Conservation (phyloP, 2,888 invertebrate genomes). For the Shargacucullia verbasci region DNA sequence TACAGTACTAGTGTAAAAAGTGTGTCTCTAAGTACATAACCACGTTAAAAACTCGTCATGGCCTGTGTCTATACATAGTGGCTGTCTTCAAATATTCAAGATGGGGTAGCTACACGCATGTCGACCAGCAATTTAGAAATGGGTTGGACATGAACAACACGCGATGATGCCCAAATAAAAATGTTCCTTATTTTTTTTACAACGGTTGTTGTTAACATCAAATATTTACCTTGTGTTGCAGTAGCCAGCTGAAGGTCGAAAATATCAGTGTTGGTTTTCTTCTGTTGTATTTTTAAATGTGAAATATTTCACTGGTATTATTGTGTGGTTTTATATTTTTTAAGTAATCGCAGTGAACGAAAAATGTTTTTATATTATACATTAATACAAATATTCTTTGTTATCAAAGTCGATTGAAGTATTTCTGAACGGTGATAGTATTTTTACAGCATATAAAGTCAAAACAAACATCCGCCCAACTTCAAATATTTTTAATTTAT, state of each 20-base stretch:
- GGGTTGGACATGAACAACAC: constrained; percentile 73
- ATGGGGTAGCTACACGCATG: constrained; percentile 77
- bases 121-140: constrained; percentile 76
- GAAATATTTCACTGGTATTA: constrained; percentile 31
- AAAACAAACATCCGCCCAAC: constrained; percentile 2
- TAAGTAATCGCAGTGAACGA: constrained; percentile 12
- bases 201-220: constrained; percentile 45
- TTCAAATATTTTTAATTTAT: not conserved
- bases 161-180: constrained; percentile 75
- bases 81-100: constrained; percentile 80
- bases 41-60: constrained; percentile 55
- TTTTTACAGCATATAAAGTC: not conserved
- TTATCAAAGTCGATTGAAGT: constrained; percentile 8
- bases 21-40: constrained; percentile 15
- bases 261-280: constrained; percentile 37
- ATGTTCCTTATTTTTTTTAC: constrained; percentile 55
- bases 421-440: constrained; percentile 11
- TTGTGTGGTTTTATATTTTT: constrained; percentile 20
- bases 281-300: constrained; percentile 38
- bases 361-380: constrained; percentile 18
- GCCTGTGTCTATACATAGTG: constrained; percentile 65
- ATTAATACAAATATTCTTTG: constrained; percentile 8
- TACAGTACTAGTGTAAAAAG: constrained; percentile 13
- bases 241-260: constrained; percentile 36
- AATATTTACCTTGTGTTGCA: constrained; percentile 52